These are phyloP conservation scores for Cheilosia urbana DNA, from an alignment of 2,888 invertebrate genomes.

Conservation along the genomic window DNA sequence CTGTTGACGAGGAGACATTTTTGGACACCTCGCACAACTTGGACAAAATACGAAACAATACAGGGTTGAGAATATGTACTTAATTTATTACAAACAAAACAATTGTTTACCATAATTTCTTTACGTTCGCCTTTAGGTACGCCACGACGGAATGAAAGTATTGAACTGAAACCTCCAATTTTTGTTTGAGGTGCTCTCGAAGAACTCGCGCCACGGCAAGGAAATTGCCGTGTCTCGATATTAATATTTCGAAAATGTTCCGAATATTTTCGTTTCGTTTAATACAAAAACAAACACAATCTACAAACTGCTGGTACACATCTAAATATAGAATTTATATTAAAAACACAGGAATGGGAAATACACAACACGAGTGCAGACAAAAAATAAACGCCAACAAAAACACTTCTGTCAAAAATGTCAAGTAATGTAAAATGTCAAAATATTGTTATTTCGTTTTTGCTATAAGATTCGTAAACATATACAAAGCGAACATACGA, in stretches of 20 bases:
- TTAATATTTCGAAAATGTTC: conserved; percentile 63
- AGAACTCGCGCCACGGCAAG: conserved; percentile 19
- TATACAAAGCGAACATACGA: conserved; percentile 27
- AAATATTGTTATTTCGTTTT: conserved; percentile 23
- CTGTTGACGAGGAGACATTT: not conserved
- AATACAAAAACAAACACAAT: conserved; percentile 50
- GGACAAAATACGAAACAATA: conserved; percentile 16
- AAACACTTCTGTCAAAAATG: conserved; percentile 41
- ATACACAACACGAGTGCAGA: conserved; percentile 49
- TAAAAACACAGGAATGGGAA: conserved; percentile 66
- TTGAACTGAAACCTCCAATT: conserved; percentile 82
- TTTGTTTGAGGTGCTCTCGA: conserved; percentile 69
- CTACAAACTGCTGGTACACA: conserved; percentile 44
- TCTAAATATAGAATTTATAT: conserved; percentile 74
- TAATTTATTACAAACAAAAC: conserved; percentile 49
- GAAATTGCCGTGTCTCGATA: conserved; percentile 49
- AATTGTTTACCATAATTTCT: conserved; percentile 81
- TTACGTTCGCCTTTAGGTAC: conserved; percentile 80
- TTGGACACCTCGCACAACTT: conserved; percentile 24
- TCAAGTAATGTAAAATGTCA: conserved; percentile 51
- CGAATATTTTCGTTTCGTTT: conserved; percentile 46
- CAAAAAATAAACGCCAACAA: conserved; percentile 48
- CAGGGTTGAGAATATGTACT: conserved; percentile 25
- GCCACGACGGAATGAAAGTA: conserved; percentile 82
- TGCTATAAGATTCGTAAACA: conserved; percentile 59